These are phyloP conservation scores for Parauchenoglanis punctatus DNA, from an alignment of 2,797 vertebrate species.

Conservation along the genomic window DNA sequence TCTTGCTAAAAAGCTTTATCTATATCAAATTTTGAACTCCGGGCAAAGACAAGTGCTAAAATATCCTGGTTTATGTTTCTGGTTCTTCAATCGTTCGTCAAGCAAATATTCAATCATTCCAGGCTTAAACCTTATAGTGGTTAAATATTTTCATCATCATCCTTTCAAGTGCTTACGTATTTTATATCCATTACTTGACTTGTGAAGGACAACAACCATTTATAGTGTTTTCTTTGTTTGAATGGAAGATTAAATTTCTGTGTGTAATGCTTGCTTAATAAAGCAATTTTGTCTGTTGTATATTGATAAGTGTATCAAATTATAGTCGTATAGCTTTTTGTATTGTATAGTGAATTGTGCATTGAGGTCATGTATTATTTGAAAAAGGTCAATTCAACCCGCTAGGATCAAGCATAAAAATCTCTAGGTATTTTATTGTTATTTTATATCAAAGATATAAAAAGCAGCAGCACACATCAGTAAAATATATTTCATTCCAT, in stretches of 20 bases:
- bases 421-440: background rate
- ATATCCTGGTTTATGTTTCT: background rate
- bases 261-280: background rate
- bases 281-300: too few relatives aligned
- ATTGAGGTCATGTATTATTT: background rate
- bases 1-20: background rate
- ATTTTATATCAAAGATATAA: background rate
- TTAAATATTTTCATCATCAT: background rate
- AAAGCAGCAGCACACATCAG: background rate
- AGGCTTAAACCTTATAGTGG: background rate
- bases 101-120: background rate
- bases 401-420: background rate
- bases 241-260: background rate
- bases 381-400: background rate
- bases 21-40: background rate
- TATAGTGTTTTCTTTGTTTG: background rate
- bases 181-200: background rate
- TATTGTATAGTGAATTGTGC: too few relatives aligned
- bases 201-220: background rate
- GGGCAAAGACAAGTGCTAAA: background rate
- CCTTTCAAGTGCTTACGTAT: background rate
- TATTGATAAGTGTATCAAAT: too few relatives aligned
- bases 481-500: background rate
- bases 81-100: background rate
- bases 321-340: too few relatives aligned